phyloP scores from a whole-genome alignment of 1,140 invertebrate genomes.

The Thalassaphorura encarpata region DNA sequence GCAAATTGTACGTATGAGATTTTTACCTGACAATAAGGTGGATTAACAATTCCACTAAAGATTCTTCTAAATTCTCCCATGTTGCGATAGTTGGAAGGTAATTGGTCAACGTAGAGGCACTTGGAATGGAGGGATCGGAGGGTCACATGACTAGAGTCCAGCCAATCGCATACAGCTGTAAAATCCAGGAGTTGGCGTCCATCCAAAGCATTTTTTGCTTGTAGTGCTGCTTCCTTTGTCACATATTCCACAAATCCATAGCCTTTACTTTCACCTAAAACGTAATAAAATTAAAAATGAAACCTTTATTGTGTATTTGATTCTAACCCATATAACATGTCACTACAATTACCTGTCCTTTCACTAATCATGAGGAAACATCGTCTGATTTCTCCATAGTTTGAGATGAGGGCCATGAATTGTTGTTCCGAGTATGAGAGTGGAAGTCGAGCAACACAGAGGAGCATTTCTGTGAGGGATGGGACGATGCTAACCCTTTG shows the following conservation, averaged over 20 bases:
- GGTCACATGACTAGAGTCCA: slow-evolving; percentile 42
- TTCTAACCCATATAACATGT: not conserved
- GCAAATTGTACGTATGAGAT: not conserved
- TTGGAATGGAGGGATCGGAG: slow-evolving; percentile 46
- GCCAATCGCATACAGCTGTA: slow-evolving; percentile 46
- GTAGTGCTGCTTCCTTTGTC: slow-evolving; percentile 42
- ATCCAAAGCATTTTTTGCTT: slow-evolving; percentile 44
- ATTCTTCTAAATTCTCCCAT: slow-evolving; percentile 46
- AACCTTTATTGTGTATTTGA: not conserved
- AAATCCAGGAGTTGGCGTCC: slow-evolving; percentile 38
- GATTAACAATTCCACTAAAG: slow-evolving; percentile 44
- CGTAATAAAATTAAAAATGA: not conserved
- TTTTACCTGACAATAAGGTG: slow-evolving; percentile 50
- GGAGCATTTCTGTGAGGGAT: slow-evolving; percentile 43
- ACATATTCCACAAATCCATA: slow-evolving; percentile 52
- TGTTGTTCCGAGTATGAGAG: slow-evolving; percentile 41
- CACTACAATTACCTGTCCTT: slow-evolving; percentile 46
- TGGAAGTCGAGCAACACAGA: slow-evolving; percentile 48
- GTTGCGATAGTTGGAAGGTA: slow-evolving; percentile 47
- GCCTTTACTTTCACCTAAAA: slow-evolving; percentile 45
- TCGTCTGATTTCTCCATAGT: slow-evolving; percentile 42
- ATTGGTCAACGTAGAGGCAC: slow-evolving; percentile 45
- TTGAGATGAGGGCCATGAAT: slow-evolving; percentile 41
- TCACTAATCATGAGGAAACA: slow-evolving; percentile 48
- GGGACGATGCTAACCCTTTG: slow-evolving; percentile 41